phyloP scores from a whole-genome alignment of 2,888 invertebrate species.

The Busseola fusca region DNA sequence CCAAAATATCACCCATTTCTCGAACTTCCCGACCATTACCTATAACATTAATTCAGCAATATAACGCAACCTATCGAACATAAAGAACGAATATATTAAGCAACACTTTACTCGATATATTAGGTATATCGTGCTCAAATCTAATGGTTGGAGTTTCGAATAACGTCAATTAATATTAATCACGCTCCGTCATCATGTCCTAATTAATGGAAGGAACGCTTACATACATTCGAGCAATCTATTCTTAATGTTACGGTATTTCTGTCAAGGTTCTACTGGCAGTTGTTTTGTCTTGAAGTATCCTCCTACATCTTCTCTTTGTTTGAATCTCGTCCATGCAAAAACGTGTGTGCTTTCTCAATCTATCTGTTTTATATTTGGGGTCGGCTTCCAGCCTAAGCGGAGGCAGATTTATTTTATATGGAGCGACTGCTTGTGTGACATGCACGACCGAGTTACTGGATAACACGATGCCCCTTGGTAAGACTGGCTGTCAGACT shows the following conservation, averaged over 20 bases:
- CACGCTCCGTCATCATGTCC: constrained; percentile 62
- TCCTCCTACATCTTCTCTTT: constrained; percentile 7
- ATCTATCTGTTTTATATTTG: no score
- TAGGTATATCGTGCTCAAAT: constrained; percentile 46
- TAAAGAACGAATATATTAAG: constrained; percentile 39
- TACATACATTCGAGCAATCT: constrained; percentile 55
- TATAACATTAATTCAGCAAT: constrained; percentile 16
- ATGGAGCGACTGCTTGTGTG: no score
- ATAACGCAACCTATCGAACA: constrained; percentile 2
- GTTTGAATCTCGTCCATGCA: neutral
- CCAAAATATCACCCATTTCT: constrained; percentile 7
- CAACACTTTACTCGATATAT: constrained; percentile 47
- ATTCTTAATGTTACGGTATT: constrained; percentile 48
- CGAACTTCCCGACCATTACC: constrained; percentile 15
- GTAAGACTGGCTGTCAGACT: no score
- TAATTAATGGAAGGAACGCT: constrained; percentile 67
- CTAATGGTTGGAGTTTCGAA: constrained; percentile 59
- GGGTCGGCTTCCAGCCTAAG: no score
- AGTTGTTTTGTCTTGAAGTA: constrained; percentile 20
- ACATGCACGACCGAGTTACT: no score
- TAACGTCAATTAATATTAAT: constrained; percentile 69
- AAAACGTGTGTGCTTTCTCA: neutral
- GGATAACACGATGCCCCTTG: no score
- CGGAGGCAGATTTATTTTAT: no score
- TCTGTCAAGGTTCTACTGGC: constrained; percentile 42